Percentiles rank a stretch among this genome's conserved stretches.
These are phyloP conservation scores for Scylla paramamosain DNA, from an alignment of 1,140 invertebrate genomes.

Conservation along the genomic window DNA sequence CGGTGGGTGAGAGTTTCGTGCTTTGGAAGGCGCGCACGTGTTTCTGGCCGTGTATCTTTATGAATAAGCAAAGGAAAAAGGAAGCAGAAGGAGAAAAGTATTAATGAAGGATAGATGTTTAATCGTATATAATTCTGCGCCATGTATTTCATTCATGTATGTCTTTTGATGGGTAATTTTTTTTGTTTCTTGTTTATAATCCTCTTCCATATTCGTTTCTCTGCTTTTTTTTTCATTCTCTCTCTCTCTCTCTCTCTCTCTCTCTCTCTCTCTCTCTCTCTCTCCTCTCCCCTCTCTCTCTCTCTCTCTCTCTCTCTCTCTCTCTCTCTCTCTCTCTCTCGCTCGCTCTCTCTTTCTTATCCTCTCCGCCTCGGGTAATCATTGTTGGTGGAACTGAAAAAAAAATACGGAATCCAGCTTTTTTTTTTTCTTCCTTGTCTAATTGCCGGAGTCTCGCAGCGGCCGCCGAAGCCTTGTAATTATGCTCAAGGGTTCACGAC, in stretches of 20 bases:
- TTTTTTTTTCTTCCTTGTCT: not conserved
- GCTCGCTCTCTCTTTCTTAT: not conserved
- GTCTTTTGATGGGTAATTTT: no score
- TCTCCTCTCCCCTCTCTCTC: not conserved
- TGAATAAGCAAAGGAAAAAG: no score
- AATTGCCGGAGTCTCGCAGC: slow-evolving; percentile 7
- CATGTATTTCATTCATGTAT: no score
- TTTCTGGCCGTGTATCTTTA: no score
- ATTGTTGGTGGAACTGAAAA: slow-evolving; percentile 14
- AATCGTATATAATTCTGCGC: no score
- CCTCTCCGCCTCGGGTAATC: not conserved
- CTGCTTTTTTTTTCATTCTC: not conserved
- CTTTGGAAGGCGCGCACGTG: no score
- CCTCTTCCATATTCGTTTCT: no score
- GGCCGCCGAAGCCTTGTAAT: slow-evolving; percentile 10
- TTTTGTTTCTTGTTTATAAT: no score
- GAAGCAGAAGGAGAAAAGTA: no score
- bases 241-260: not conserved
- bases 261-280: slow-evolving; percentile 17
- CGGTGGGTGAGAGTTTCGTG: no score
- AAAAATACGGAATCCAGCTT: not conserved
- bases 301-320: not conserved
- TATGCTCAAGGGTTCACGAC: not conserved
- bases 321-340: not conserved
- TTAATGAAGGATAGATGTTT: no score